Evolutionary conservation across 2,888 invertebrate genomes (phyloP).

Genomic region (Linnaemya vulpina): DNA sequence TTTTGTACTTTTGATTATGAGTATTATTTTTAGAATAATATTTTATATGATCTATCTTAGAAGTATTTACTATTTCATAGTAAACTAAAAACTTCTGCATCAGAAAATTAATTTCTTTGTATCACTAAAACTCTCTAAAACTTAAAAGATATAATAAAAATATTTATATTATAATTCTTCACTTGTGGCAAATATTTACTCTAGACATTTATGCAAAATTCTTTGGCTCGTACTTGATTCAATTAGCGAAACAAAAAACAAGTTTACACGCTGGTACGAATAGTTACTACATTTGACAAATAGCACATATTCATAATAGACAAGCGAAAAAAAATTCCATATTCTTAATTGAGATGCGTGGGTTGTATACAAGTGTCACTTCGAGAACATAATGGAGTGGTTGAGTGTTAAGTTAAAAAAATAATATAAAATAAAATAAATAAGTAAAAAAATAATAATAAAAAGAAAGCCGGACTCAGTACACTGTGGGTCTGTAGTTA

Average conservation of each 20-base stretch:
- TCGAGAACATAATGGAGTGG: conserved; percentile 31
- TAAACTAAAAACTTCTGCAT: too few species aligned
- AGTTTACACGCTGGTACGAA: conserved; percentile 1
- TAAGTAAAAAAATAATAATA: neutral
- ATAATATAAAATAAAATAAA: neutral
- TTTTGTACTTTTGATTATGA: too few species aligned
- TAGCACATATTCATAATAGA: conserved; percentile 18
- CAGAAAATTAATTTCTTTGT: too few species aligned
- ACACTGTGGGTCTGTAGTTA: neutral
- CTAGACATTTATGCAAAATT: conserved; percentile 35
- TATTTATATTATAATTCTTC: neutral
- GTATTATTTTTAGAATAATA: too few species aligned
- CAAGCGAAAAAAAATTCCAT: conserved; percentile 1
- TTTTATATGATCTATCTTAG: too few species aligned
- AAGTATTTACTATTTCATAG: too few species aligned
- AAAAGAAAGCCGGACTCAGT: neutral
- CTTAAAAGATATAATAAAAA: neutral
- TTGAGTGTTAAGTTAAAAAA: conserved; percentile 1
- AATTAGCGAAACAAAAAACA: conserved; percentile 7
- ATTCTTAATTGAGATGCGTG: conserved; percentile 67
- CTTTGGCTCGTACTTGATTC: conserved; percentile 8
- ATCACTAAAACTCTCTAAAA: neutral
- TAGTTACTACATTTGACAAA: conserved; percentile 8
- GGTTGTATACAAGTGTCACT: conserved; percentile 61
- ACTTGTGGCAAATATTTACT: conserved; percentile 33